These are phyloP conservation scores for Epinotia demarniana DNA, from an alignment of 2,888 invertebrate genomes.

Conservation along the genomic window DNA sequence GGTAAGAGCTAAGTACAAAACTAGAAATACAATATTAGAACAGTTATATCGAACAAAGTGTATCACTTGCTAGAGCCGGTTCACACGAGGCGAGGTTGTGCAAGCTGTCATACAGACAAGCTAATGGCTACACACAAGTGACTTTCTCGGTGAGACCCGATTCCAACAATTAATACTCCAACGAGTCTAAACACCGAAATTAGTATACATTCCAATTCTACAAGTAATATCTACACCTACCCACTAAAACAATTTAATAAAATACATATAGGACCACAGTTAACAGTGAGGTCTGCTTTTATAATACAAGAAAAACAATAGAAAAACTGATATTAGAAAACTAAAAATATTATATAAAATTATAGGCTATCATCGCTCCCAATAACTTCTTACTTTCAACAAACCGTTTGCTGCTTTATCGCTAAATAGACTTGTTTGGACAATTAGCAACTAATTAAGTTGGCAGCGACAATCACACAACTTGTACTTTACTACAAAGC, in stretches of 20 bases:
- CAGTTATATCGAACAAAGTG: constrained; percentile 27
- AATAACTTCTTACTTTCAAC: constrained; percentile 7
- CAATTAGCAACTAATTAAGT: constrained; percentile 15
- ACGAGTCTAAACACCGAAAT: constrained; percentile 20
- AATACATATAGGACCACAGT: constrained; percentile 13
- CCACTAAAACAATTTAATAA: constrained; percentile 37
- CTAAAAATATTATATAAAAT: constrained; percentile 26
- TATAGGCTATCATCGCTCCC: constrained; percentile 18
- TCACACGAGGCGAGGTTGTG: constrained; percentile 30
- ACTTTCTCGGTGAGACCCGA: constrained; percentile 23
- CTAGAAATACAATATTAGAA: constrained; percentile 29
- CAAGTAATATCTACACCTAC: constrained; percentile 41
- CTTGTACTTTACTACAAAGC: constrained; percentile 56
- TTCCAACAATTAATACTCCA: constrained; percentile 11
- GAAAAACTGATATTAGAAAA: constrained; percentile 23
- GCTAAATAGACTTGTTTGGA: constrained; percentile 10
- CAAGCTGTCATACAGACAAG: constrained; percentile 3
- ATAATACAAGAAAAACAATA: constrained; percentile 18
- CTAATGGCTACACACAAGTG: constrained; percentile 10
- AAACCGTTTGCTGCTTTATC: constrained; percentile 4
- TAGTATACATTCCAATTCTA: constrained; percentile 12
- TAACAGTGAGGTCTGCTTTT: constrained; percentile 29
- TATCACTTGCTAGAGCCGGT: constrained; percentile 14
- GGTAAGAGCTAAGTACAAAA: constrained; percentile 47
- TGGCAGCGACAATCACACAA: constrained; percentile 44